Percentiles rank a stretch among this genome's conserved stretches.
phyloP scores from a whole-genome alignment of 2,113 vertebrate genomes.

The Ceyx margarethae region DNA sequence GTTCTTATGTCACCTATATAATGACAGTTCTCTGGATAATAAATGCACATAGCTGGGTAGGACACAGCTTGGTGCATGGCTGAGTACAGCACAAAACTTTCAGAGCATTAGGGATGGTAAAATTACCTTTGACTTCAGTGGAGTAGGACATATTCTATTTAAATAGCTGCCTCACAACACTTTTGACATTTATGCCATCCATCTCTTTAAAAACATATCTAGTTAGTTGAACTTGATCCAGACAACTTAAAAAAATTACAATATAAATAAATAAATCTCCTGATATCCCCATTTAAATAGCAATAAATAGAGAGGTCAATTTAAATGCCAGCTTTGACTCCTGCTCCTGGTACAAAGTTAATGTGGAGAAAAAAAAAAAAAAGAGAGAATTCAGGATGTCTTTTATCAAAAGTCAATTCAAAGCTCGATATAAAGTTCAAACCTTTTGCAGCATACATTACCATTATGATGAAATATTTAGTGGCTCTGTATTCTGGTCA shows the following conservation, averaged over 20 bases:
- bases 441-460: constrained; percentile 42
- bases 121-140: constrained; percentile 7
- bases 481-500: constrained; percentile 38
- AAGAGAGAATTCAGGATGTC: background rate
- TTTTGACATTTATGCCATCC: background rate
- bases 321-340: constrained; percentile 40
- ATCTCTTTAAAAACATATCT: background rate
- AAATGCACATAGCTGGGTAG: background rate
- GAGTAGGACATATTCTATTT: background rate
- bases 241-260: background rate
- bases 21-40: background rate
- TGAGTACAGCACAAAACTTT: constrained; percentile 20
- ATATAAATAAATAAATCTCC: constrained; percentile 14
- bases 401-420: constrained; percentile 64
- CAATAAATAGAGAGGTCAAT: constrained; percentile 9
- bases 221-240: constrained; percentile 3
- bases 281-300: background rate
- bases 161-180: background rate
- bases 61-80: background rate
- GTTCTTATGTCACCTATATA: background rate
- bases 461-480: constrained; percentile 68
- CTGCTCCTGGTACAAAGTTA: constrained; percentile 33
- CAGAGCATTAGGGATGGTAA: background rate
- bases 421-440: constrained; percentile 39
- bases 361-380: background rate